Conservation (phyloP, 2,797 vertebrate species). For the Phataginus tricuspis region DNA sequence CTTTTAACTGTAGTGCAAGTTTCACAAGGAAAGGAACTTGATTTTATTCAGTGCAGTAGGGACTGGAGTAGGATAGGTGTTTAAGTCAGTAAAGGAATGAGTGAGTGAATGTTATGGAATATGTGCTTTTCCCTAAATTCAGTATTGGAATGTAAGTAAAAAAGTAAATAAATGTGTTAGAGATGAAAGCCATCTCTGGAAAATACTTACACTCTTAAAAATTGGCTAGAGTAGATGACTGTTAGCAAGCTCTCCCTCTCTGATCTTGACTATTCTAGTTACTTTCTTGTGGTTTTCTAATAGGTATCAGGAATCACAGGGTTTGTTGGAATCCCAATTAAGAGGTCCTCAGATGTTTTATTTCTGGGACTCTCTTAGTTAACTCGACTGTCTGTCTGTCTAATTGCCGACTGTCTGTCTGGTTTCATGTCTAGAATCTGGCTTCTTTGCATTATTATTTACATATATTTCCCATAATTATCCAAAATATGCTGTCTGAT, state of each 20-base stretch:
- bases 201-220: neutral
- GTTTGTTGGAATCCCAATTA: neutral
- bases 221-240: neutral
- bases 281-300: neutral
- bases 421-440: slow-evolving; percentile 2
- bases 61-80: neutral
- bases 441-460: slow-evolving; percentile 30
- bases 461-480: neutral
- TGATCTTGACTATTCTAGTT: neutral
- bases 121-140: neutral
- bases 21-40: neutral
- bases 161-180: neutral
- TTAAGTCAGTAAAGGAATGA: neutral
- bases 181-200: neutral
- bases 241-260: neutral
- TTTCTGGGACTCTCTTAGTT: slow-evolving; percentile 25
- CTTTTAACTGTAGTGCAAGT: slow-evolving; percentile 13
- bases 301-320: neutral
- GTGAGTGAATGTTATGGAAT: neutral
- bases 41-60: neutral
- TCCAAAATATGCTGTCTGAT: neutral
- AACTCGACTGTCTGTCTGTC: slow-evolving; percentile 2
- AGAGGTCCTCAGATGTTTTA: slow-evolving; percentile 43
- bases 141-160: neutral
- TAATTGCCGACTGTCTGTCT: neutral